Conservation (phyloP, 2,888 invertebrate genomes). For the Aleiodes testaceus region DNA sequence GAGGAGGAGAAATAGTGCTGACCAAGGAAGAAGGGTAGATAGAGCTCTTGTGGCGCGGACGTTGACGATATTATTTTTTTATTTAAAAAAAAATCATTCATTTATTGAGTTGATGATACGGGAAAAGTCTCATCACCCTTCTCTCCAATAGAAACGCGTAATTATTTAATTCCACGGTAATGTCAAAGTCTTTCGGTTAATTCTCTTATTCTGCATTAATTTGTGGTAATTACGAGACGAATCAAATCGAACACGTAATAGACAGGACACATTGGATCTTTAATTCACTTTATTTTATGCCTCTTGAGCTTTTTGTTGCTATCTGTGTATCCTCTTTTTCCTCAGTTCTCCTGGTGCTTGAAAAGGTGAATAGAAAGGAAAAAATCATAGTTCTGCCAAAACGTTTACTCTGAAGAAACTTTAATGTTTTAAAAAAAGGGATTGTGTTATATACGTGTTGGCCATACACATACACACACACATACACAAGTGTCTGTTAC, state of each 20-base stretch:
- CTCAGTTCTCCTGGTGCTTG: constrained; percentile 28
- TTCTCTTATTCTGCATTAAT: background rate
- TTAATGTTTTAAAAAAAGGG: constrained; percentile 48
- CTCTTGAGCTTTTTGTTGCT: background rate
- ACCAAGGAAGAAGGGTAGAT: constrained; percentile 8
- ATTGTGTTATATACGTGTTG: constrained; percentile 59
- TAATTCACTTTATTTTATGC: background rate
- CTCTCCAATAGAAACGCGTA: background rate
- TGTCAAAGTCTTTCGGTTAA: background rate
- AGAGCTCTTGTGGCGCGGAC: background rate
- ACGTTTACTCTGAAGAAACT: constrained; percentile 24
- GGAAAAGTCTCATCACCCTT: background rate
- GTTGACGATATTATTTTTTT: background rate
- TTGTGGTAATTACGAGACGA: no score
- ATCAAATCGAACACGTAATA: no score
- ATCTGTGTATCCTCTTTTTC: background rate
- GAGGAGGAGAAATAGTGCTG: constrained; percentile 38
- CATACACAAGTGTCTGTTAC: constrained; percentile 45
- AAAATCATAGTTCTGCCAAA: no score
- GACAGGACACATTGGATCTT: background rate
- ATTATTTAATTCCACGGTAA: background rate
- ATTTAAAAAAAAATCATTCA: no score
- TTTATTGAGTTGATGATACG: background rate
- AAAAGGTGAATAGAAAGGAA: constrained; percentile 31
- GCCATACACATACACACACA: no score